Base-by-base conservation (phyloP, 2,888 invertebrate genomes). In the Himalopsyche anomala region DNA sequence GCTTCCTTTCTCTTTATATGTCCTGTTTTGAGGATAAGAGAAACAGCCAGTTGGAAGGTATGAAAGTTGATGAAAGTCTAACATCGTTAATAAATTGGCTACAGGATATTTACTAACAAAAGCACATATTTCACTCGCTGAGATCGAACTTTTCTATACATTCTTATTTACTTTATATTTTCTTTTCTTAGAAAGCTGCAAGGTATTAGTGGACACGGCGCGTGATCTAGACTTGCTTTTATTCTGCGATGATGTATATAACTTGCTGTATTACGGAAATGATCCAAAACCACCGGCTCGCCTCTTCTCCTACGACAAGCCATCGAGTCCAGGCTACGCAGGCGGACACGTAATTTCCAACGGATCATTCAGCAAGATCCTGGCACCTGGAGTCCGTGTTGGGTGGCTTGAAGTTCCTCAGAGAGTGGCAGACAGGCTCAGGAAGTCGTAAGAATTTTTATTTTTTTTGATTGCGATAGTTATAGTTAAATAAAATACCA, bases 191-290 rank as follows among this genome's bases (percentile, higher is more conserved):
- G 86, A 86, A 15, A 86, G 81, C 19, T 86, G 86, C 69, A 45
- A 55, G 38, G 40, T 51, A 28, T 90, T 94, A 40, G 91, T 94
- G 5, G 89, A 90, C 51, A 89, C 94, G 19, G 92, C 94, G 0
- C 90, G 92, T 6, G 90, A 92, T 54, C 91, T 91, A 87, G 91
- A 92, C 62, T 90, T 94, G 17, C 89, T 92, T 11, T 91, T 95
- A 17, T 90, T 93, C 2, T 94, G 94, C 89, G 95, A 95, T 89
- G 95, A 95, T 90, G 94, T 95, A 3, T 95, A 95, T 89, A 95
- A 95, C 89, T 91, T 95, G 36, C 90, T 95, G 0, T 89, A 91
- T 87, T 95, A 94, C 89, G 91, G 90, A 55, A 90, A 89, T 12
- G 89, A 89, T 2, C 90, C 91, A 4, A 87, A 87, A 5, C 94